Conservation (phyloP, 2,797 vertebrate species). For the Pseudochirops corinnae region DNA sequence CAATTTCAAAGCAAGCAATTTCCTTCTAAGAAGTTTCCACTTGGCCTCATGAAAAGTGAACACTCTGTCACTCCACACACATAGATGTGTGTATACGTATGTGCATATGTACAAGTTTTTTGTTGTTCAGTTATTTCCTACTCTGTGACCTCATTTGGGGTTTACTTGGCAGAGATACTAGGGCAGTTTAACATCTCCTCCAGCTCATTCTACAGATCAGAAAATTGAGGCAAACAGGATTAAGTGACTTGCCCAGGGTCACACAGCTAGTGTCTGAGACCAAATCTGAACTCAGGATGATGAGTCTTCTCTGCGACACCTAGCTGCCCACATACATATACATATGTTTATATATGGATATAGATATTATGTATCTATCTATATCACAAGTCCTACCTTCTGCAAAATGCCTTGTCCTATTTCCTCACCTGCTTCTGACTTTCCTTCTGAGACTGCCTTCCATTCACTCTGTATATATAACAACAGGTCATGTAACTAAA, state of each 20-base stretch:
- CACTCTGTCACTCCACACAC: background rate
- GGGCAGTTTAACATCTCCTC: background rate
- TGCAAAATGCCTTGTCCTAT: background rate
- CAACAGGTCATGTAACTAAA: background rate
- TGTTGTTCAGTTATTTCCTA: background rate
- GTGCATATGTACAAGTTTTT: background rate
- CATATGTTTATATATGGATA: background rate
- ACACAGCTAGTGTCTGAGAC: background rate
- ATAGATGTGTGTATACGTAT: background rate
- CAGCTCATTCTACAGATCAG: background rate
- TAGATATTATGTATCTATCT: background rate
- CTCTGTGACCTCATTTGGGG: background rate
- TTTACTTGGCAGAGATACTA: background rate
- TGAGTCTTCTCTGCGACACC: background rate
- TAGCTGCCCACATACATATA: background rate
- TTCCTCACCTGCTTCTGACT: background rate
- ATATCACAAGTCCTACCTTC: background rate
- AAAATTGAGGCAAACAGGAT: background rate
- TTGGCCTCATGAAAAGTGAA: background rate
- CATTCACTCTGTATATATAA: background rate
- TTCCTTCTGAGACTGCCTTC: background rate
- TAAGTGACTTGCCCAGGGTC: background rate
- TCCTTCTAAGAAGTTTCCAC: background rate
- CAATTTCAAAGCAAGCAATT: background rate
- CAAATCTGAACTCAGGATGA: background rate